Evolutionary conservation across 2,797 vertebrate species (phyloP).

Genomic region (Urocyon cinereoargenteus): DNA sequence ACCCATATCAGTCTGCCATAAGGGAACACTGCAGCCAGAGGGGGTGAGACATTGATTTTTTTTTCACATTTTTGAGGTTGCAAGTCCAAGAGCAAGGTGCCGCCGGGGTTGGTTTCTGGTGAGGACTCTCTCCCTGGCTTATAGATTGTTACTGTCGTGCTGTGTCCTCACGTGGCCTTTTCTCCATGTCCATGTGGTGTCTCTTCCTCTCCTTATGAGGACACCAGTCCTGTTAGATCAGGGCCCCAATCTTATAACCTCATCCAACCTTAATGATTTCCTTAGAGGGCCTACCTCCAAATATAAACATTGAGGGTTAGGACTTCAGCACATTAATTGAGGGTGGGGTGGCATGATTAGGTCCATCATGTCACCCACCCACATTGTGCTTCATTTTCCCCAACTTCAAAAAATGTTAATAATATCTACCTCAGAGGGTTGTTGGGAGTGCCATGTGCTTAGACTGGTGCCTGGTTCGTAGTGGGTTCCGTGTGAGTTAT

Average conservation of each 20-base stretch:
- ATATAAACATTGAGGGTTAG: background rate
- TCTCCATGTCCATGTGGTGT: background rate
- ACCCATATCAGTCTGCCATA: background rate
- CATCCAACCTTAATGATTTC: background rate
- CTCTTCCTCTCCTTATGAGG: background rate
- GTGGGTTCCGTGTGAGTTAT: background rate
- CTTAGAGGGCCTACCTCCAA: background rate
- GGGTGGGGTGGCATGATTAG: background rate
- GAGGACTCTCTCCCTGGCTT: background rate
- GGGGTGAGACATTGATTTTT: background rate
- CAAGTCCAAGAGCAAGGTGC: background rate
- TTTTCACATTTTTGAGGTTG: background rate
- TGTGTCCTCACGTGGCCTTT: background rate
- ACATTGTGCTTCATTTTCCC: background rate
- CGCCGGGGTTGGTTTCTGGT: background rate
- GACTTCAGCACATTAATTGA: background rate
- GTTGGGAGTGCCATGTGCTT: background rate
- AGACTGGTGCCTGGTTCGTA: background rate
- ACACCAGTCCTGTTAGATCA: background rate
- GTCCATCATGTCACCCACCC: background rate
- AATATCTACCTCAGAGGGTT: background rate
- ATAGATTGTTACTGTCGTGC: background rate
- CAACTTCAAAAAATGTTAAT: background rate
- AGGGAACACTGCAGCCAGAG: background rate
- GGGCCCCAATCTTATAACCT: background rate